Evolutionary conservation across 2,888 invertebrate species (phyloP), one percentile per base, ranked within the genome.

Genomic region (Colletes collaris): DNA sequence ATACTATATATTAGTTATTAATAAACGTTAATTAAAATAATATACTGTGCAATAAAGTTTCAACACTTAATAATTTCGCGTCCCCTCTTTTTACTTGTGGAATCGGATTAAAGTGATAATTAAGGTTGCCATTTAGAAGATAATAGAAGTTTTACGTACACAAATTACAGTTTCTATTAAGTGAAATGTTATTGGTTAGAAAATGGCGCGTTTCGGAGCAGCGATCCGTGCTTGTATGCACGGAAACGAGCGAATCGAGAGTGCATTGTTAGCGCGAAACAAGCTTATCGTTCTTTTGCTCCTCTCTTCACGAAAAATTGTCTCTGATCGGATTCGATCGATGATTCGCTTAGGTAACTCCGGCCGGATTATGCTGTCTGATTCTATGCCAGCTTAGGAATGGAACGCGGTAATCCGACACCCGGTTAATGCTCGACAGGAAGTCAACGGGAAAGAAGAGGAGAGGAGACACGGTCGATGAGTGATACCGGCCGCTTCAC

Each of bases 321-420:
- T 64, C 37, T 58, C 64, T 50, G 76, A 78, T 69, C 69, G 76
- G 46, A 76, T 76, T 65, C 44, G 69, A 78, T 69, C 76, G 64
- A 13, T 60, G 10, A 68, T 59, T 76, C 76, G 59, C 49, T 76
- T 76, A 69, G 76, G 76, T 52, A 78, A 82, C 75, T 82, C 72
- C 64, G 66, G 44, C 65, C 46, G 65, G 76, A 84, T 79, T 82
- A 77, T 80, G 68, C 72, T 76, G 81, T 69, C 74, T 70, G 70
- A 69, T 85, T 70, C 83, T 75, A 76, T 81, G 68, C 76, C 76
- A 63, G 78, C 74, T 81, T 85, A 64, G 85, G 81, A 85, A 79
- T 81, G 85, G 76, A 85, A 79, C 85, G 75, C 59, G 74, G 83
- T 85, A 85, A 85, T 83, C 85, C 79, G 85, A 85, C 83, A 83